Evolutionary conservation across 2,888 invertebrate species (phyloP).

Genomic region (Fragum sueziense): DNA sequence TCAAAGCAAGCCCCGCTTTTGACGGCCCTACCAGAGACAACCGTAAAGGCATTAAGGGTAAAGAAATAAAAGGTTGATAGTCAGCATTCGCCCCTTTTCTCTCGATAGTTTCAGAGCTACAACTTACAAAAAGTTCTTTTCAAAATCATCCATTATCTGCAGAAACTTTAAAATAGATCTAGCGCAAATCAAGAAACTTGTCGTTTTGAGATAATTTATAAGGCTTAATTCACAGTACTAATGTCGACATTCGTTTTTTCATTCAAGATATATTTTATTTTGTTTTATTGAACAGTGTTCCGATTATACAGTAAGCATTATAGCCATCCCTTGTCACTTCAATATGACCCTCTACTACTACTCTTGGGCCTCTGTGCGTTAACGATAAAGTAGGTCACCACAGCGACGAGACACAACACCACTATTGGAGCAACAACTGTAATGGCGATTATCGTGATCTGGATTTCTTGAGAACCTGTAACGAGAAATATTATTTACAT

Average conservation of each 20-base stretch:
- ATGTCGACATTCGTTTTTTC: no score
- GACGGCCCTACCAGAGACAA: background rate
- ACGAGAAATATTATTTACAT: no score
- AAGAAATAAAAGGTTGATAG: background rate
- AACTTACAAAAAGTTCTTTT: no score
- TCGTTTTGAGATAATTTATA: no score
- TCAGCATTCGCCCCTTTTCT: background rate
- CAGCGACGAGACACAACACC: background rate
- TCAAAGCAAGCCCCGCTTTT: background rate
- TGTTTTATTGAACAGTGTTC: background rate
- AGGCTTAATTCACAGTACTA: no score
- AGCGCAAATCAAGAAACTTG: no score
- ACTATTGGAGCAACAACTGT: background rate
- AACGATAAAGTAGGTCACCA: background rate
- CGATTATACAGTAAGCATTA: no score
- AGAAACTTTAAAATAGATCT: no score
- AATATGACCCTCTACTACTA: no score
- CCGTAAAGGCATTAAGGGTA: background rate
- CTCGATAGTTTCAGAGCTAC: background rate
- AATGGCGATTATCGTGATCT: background rate
- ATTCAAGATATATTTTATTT: background rate
- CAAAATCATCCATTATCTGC: background rate
- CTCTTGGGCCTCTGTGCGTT: conserved; percentile 2
- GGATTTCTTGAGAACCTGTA: background rate
- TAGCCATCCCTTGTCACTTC: no score